These are phyloP conservation scores for Triplophysa rosa DNA, from an alignment of 2,113 vertebrate genomes.

Conservation along the genomic window DNA sequence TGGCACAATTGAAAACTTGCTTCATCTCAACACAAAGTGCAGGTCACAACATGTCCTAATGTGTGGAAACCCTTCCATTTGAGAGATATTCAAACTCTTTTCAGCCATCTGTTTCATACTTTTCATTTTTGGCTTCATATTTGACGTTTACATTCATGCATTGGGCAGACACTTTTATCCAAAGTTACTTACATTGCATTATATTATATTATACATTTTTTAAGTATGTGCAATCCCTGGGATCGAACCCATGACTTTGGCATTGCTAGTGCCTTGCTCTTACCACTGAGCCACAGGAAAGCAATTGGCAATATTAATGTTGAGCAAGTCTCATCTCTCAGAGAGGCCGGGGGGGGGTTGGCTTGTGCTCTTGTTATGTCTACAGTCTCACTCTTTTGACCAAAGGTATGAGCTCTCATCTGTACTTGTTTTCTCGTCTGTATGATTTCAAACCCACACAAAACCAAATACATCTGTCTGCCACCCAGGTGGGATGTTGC, in stretches of 20 bases:
- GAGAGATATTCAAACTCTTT: slow-evolving; percentile 12
- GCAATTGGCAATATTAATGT: background rate
- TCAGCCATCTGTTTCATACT: slow-evolving; percentile 2
- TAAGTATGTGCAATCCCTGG: too few relatives aligned
- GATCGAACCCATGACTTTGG: too few relatives aligned
- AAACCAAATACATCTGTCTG: slow-evolving; percentile 13
- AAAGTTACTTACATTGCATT: too few relatives aligned
- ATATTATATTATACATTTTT: too few relatives aligned
- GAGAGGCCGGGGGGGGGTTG: background rate
- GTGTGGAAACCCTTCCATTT: background rate
- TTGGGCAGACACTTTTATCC: too few relatives aligned
- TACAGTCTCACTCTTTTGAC: slow-evolving; percentile 36
- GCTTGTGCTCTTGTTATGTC: slow-evolving; percentile 44
- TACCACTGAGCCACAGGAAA: too few relatives aligned
- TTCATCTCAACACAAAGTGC: background rate
- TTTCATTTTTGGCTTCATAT: slow-evolving; percentile 14
- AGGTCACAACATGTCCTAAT: background rate
- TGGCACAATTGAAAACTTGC: slow-evolving; percentile 8
- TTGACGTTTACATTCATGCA: too few relatives aligned
- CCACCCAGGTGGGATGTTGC: slow-evolving; percentile 2
- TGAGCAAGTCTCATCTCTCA: slow-evolving; percentile 4
- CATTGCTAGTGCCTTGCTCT: too few relatives aligned
- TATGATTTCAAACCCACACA: background rate
- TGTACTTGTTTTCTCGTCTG: background rate
- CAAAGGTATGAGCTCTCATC: background rate